Evolutionary conservation across 2,797 vertebrate genomes (phyloP), one percentile per base, ranked within the genome.

Genomic region (Staurois parvus): DNA sequence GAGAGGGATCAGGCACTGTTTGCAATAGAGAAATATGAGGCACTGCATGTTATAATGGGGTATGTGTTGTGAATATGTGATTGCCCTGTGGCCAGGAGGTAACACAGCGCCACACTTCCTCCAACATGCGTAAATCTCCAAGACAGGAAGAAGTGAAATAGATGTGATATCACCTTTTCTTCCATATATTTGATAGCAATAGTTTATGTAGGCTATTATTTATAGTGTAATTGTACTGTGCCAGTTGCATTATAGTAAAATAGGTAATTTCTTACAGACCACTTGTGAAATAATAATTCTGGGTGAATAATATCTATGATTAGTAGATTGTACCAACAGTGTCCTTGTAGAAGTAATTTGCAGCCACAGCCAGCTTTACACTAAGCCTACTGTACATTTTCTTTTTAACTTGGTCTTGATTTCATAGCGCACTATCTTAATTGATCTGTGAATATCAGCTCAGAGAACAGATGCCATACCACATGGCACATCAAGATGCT

Each of bases 401-500:
- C 29, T 69, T 66, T 78, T 84, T 28, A 81, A 72, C 73, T 52
- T 82, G 34, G 79, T 76, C 73, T 82, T 86, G 78, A 82, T 82
- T 81, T 82, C 84, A 76, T 76, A 77, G 79, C 69, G 59, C 78
- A 62, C 78, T 70, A 45, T 82, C 28, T 81, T 77, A 86, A 76
- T 77, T 82, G 79, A 82, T 82, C 79, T 82, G 84, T 62, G 62
- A 78, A 75, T 84, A 79, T 69, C 81, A 87, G 69, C 75, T 68
- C 28, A 26, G 70, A 67, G 81, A 87, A 75, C 81, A 87, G 85
- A 83, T 87, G 81, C 75, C 70, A 7, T 37, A 86, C 68, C 85
- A 87, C 81, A 84, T 79, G 76, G 69, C 85, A 72, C 73, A 83
- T 83, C 81, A 84, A 87, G 81, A 83, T 81, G 78, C 78, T 87